Evolutionary conservation across 1,140 invertebrate genomes (phyloP).

Genomic region (Pogonus chalceus): DNA sequence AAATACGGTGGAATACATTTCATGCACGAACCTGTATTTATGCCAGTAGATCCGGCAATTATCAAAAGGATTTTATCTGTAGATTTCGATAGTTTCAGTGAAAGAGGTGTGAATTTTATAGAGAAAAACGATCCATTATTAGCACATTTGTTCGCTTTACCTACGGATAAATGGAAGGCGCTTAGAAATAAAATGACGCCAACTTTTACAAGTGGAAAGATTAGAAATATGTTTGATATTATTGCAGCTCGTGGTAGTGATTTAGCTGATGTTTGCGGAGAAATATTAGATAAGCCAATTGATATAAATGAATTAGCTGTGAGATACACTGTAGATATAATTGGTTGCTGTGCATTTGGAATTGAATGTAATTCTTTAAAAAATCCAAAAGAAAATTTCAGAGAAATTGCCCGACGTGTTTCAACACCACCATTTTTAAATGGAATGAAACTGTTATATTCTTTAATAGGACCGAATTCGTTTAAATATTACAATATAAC

Average conservation of each 20-base stretch:
- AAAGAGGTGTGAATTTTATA: constrained; percentile 37
- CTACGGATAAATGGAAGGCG: constrained; percentile 46
- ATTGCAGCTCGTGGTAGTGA: constrained; percentile 38
- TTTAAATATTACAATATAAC: constrained; percentile 13
- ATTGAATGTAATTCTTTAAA: constrained; percentile 41
- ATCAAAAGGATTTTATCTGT: not conserved
- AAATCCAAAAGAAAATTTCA: constrained; percentile 41
- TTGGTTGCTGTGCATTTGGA: constrained; percentile 47
- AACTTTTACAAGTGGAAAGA: constrained; percentile 51
- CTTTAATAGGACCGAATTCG: constrained; percentile 19
- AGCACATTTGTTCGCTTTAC: constrained; percentile 39
- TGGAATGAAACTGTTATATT: constrained; percentile 20
- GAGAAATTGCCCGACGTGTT: constrained; percentile 34
- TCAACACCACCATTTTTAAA: constrained; percentile 24
- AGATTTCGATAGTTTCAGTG: constrained; percentile 45
- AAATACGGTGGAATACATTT: constrained; percentile 4
- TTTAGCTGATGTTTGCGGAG: constrained; percentile 33
- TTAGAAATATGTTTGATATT: constrained; percentile 45
- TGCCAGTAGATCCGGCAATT: not conserved
- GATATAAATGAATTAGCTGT: constrained; percentile 40
- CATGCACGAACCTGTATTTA: not conserved
- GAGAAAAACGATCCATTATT: constrained; percentile 39
- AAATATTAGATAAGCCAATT: constrained; percentile 29
- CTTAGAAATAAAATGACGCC: constrained; percentile 49
- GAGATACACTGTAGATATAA: constrained; percentile 44